Conservation (phyloP, 2,797 vertebrate species). For the Kryptopterus vitreolus region DNA sequence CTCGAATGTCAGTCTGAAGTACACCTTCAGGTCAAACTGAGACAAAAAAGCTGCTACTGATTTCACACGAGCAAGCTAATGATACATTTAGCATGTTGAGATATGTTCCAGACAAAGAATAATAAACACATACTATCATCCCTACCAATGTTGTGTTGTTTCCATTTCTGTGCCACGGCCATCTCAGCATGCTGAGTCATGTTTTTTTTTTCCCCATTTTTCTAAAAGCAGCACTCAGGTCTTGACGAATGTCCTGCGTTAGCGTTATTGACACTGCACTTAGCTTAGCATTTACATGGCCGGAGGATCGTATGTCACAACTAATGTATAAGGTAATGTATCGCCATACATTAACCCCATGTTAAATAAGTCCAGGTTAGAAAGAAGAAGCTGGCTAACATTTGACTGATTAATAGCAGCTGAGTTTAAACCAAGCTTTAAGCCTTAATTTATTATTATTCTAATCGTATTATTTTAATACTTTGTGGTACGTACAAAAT, state of each 20-base stretch:
- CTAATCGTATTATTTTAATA: background rate
- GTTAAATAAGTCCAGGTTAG: slow-evolving; percentile 9
- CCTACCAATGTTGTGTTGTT: background rate
- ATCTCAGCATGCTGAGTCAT: background rate
- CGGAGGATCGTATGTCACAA: slow-evolving; percentile 43
- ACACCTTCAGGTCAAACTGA: background rate
- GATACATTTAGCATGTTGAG: background rate
- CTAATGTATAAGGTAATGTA: background rate
- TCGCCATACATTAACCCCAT: background rate
- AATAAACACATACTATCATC: background rate
- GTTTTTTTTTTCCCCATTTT: background rate
- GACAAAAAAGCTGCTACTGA: background rate
- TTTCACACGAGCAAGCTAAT: background rate
- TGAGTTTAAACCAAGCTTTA: background rate
- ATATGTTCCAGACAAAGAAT: background rate
- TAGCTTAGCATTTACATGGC: slow-evolving; percentile 71
- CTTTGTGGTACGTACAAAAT: background rate
- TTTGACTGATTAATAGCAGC: background rate
- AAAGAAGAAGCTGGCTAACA: background rate
- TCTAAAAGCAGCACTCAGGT: slow-evolving; percentile 45
- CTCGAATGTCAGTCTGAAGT: background rate
- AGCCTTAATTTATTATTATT: background rate
- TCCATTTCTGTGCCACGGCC: background rate
- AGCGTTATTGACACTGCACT: slow-evolving; percentile 76
- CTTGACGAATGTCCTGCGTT: slow-evolving; percentile 68